These are phyloP conservation scores for Triplophysa rosa DNA, from an alignment of 2,113 vertebrate species.

Conservation along the genomic window DNA sequence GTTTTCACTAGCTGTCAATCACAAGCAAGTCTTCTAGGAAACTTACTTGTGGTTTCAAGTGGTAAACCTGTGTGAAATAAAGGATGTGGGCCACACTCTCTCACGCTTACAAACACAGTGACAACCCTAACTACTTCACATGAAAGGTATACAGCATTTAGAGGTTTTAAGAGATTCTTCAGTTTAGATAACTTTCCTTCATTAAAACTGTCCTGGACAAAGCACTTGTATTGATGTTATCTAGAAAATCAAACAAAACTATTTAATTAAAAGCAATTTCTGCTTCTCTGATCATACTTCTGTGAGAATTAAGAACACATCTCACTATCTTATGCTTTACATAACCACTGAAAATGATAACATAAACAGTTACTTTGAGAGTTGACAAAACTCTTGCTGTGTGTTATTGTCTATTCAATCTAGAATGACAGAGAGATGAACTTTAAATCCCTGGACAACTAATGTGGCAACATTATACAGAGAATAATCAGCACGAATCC, in stretches of 20 bases:
- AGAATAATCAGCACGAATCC: slow-evolving; percentile 36
- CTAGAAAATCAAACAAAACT: background rate
- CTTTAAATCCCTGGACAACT: background rate
- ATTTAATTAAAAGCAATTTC: background rate
- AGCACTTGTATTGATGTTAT: background rate
- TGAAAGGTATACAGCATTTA: background rate
- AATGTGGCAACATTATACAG: background rate
- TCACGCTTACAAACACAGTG: too few relatives aligned
- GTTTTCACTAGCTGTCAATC: too few relatives aligned
- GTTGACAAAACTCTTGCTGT: background rate
- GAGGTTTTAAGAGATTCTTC: background rate
- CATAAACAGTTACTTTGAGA: background rate
- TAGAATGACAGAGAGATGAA: background rate
- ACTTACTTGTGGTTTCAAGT: too few relatives aligned
- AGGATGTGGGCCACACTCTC: too few relatives aligned
- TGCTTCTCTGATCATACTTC: background rate
- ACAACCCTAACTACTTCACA: background rate
- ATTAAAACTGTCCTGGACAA: too few relatives aligned
- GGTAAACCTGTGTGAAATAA: too few relatives aligned
- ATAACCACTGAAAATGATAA: background rate
- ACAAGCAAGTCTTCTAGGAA: too few relatives aligned
- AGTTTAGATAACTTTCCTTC: background rate
- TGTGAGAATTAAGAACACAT: background rate
- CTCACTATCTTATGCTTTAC: background rate
- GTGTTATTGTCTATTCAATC: background rate